Conservation (phyloP, 2,797 vertebrate genomes). For the Lateolabrax maculatus region DNA sequence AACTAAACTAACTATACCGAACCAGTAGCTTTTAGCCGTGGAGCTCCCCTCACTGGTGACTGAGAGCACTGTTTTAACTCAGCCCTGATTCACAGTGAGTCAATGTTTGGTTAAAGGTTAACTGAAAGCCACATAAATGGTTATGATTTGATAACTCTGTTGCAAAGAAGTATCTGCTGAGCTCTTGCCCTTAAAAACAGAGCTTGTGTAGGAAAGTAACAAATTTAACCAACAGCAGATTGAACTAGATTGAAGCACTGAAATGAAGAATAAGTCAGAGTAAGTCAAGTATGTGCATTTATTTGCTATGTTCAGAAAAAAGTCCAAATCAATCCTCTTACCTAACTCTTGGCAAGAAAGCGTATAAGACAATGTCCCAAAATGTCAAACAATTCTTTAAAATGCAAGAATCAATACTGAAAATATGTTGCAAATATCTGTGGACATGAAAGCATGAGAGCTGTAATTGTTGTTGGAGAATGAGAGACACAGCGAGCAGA, state of each 20-base stretch:
- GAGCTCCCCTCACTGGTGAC: slow-evolving; percentile 18
- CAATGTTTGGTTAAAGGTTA: neutral
- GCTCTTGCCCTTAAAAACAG: neutral
- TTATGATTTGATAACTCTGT: neutral
- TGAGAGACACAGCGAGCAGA: slow-evolving; percentile 39
- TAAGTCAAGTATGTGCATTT: too few species aligned
- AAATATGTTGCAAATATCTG: neutral
- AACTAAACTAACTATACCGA: neutral
- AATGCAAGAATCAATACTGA: neutral
- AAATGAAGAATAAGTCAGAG: neutral
- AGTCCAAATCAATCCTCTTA: neutral
- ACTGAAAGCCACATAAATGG: neutral
- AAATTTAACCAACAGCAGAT: too few species aligned
- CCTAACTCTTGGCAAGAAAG: slow-evolving; percentile 8
- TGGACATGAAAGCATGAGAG: neutral
- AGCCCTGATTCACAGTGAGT: neutral
- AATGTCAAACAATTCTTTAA: slow-evolving; percentile 12
- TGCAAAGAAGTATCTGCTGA: neutral
- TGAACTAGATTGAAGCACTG: neutral
- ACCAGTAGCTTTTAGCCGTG: neutral
- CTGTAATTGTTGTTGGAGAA: slow-evolving; percentile 23
- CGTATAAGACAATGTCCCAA: neutral
- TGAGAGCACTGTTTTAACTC: neutral
- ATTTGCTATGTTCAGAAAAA: neutral
- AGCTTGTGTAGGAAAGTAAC: neutral